These are phyloP conservation scores for Tetanocera ferruginea DNA, from an alignment of 2,888 invertebrate genomes.

Conservation along the genomic window DNA sequence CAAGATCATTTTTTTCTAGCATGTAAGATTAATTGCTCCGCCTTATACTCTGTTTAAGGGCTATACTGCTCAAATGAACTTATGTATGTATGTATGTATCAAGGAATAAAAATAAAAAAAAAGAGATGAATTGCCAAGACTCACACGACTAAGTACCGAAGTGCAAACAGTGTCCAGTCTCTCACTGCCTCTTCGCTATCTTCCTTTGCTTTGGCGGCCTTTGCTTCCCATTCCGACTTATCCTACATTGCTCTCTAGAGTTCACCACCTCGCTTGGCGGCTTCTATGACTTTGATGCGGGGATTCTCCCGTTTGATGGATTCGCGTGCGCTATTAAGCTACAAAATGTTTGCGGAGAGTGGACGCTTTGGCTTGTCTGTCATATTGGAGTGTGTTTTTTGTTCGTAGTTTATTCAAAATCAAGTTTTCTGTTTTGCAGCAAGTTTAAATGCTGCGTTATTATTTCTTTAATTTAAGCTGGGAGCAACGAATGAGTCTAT, in stretches of 20 bases:
- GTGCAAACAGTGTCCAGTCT: too few relatives aligned
- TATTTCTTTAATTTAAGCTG: neutral
- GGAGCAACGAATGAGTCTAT: too few relatives aligned
- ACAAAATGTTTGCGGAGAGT: constrained; percentile 92
- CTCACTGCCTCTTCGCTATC: constrained; percentile 90
- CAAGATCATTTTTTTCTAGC: too few relatives aligned
- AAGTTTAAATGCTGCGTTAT: neutral
- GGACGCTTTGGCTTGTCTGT: constrained; percentile 93
- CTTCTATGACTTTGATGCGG: constrained; percentile 89
- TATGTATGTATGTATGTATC: too few relatives aligned
- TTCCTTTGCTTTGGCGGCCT: constrained; percentile 89
- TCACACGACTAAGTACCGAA: too few relatives aligned
- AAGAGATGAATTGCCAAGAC: too few relatives aligned
- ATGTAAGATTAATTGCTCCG: too few relatives aligned
- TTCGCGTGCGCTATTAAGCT: constrained; percentile 90
- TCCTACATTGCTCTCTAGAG: constrained; percentile 91
- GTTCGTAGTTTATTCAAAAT: constrained; percentile 19
- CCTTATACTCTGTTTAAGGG: too few relatives aligned
- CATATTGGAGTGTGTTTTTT: constrained; percentile 73
- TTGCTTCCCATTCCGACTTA: constrained; percentile 93
- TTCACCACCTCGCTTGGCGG: constrained; percentile 94
- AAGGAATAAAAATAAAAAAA: too few relatives aligned
- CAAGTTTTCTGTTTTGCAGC: neutral
- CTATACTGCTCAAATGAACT: too few relatives aligned
- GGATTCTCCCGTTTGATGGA: constrained; percentile 89